Evolutionary conservation across 2,113 vertebrate genomes (phyloP), one percentile per base, ranked within the genome.

Genomic region (Aythya baeri): DNA sequence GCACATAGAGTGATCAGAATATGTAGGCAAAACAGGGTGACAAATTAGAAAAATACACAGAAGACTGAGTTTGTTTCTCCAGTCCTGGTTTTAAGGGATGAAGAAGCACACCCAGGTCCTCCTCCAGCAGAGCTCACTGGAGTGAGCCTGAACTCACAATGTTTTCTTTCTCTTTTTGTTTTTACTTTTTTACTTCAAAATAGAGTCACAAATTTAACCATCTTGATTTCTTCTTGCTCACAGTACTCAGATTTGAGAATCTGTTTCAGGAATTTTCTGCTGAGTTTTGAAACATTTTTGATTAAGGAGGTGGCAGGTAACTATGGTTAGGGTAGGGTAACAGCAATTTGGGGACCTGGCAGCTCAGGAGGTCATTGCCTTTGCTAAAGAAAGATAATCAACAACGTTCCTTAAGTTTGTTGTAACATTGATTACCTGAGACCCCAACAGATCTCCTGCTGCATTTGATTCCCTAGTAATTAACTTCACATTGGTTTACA

Each of bases 61-160:
- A 84, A 61, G 15, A 29, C 7, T n/a, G 32, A 63, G 18, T 79
- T 87, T 70, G 13, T 34, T 93, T 90, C 23, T 34, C 11, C 17
- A 4, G 11, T 62, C 23, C 32, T 41, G 23, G 5, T 68, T 93
- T 86, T 54, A 65, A 85, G 67, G 10, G 41, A 6, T 58, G 41
- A 61, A 36, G 20, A 63, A 8, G n/a, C 57, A 8, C 26, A 57
- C 12, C 17, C 36, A 36, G n/a, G 27, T 70, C 20, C 26, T 81
- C 3, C 27, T 84, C 29, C 58, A 29, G 15, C 32, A 71, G 50
- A 90, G 23, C 17, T 49, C 5, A 17, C 29, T 16, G 26, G 21
- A 52, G 7, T 0, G 0, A 73, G 58, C 31, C 32, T 1, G 5
- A 85, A 76, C 7, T 49, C 54, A 55, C 7, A 34, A 12, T 6